These are phyloP conservation scores for Etheostoma nigrum DNA, from an alignment of 2,797 vertebrate genomes.

Conservation along the genomic window DNA sequence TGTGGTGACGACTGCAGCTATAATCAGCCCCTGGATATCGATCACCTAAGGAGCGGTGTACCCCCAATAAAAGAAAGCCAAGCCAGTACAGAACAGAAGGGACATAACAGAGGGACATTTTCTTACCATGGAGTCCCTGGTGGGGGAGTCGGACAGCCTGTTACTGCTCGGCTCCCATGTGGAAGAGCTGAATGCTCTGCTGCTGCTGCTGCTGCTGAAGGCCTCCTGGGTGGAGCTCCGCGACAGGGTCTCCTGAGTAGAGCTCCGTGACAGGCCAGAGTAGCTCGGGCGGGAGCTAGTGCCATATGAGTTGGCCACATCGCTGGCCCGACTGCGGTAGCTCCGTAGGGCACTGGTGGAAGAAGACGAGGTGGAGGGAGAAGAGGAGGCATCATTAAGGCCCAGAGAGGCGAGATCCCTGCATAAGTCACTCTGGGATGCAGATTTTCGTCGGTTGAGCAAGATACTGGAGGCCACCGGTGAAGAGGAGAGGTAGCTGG, in stretches of 20 bases:
- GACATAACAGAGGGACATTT: background rate
- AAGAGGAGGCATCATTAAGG: conserved; percentile 80
- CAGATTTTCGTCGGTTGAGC: conserved; percentile 90
- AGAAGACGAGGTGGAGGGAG: conserved; percentile 75
- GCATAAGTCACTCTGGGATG: conserved; percentile 94
- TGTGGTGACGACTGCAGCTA: conserved; percentile 15
- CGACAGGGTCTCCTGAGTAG: conserved; percentile 84
- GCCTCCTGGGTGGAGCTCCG: conserved; percentile 84
- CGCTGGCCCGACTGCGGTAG: conserved; percentile 85
- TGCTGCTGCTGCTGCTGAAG: conserved; percentile 79
- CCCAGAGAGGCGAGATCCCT: conserved; percentile 90
- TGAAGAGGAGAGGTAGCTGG: conserved; percentile 87
- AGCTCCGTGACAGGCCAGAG: conserved; percentile 78
- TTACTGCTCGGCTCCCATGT: conserved; percentile 82
- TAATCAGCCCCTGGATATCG: conserved; percentile 15
- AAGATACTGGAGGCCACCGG: conserved; percentile 77
- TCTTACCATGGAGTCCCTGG: conserved; percentile 86
- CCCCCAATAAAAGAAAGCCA: conserved; percentile 24
- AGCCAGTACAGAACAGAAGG: background rate
- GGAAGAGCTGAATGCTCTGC: conserved; percentile 72
- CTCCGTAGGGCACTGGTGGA: conserved; percentile 86
- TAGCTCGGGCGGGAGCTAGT: conserved; percentile 71
- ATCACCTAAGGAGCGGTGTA: conserved; percentile 14
- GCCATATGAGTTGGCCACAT: conserved; percentile 82
- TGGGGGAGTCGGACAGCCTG: conserved; percentile 67